A percentile compares a stretch with the other conserved stretches of the same genome.
phyloP scores from a whole-genome alignment of 2,113 vertebrate species.

The Neopipo cinnamomea region DNA sequence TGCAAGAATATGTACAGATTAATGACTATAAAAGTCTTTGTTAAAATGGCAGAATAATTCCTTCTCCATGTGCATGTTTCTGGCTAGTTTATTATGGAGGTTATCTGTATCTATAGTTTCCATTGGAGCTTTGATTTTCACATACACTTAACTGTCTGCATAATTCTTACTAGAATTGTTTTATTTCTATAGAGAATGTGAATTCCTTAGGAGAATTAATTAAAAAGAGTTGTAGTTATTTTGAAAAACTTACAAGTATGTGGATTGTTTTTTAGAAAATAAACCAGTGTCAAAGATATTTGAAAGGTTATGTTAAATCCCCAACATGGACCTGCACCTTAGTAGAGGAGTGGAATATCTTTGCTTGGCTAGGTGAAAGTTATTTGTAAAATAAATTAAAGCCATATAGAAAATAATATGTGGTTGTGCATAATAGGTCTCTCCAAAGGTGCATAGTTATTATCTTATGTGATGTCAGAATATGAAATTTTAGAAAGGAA shows the following conservation, averaged over 20 bases:
- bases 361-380: neutral
- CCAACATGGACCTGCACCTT: neutral
- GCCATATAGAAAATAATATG: neutral
- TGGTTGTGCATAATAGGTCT: neutral
- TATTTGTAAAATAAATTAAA: neutral
- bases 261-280: neutral
- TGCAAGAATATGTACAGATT: neutral
- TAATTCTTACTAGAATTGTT: neutral
- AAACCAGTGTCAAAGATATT: neutral
- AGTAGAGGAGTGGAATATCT: neutral
- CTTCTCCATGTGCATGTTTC: neutral
- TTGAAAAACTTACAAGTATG: neutral
- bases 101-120: neutral
- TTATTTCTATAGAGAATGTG: neutral
- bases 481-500: neutral
- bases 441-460: neutral
- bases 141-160: neutral
- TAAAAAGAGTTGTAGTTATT: neutral
- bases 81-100: neutral
- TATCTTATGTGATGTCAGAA: neutral
- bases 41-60: neutral
- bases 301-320: neutral
- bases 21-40: neutral
- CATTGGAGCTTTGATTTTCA: neutral
- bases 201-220: neutral